Evolutionary conservation across 2,797 vertebrate species (phyloP).

Genomic region (Sebastes itinus): DNA sequence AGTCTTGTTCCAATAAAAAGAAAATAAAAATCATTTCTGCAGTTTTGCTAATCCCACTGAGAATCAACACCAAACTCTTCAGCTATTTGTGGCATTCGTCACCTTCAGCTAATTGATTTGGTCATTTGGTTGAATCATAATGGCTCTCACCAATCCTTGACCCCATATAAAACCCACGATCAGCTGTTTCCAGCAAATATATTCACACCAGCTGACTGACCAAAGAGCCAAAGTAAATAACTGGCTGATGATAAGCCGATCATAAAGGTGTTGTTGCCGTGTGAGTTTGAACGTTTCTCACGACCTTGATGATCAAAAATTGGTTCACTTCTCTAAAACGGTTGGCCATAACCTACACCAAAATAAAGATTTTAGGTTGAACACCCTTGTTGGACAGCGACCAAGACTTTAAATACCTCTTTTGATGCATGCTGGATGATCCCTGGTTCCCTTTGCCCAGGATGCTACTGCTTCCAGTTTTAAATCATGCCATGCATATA

Average conservation of each 20-base stretch:
- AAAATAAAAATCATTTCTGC: too few species aligned
- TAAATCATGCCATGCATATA: neutral
- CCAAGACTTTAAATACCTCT: neutral
- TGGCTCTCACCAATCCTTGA: neutral
- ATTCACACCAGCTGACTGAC: neutral
- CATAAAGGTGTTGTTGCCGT: neutral
- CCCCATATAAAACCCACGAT: neutral
- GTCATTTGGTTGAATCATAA: neutral
- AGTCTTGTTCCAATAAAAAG: neutral
- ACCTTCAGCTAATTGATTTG: neutral
- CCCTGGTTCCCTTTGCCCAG: neutral
- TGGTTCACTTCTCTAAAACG: neutral
- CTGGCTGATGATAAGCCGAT: neutral
- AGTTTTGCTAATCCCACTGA: neutral
- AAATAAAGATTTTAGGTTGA: neutral
- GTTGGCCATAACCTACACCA: neutral
- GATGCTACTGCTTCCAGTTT: constrained; percentile 3
- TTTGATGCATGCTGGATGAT: neutral
- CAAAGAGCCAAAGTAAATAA: neutral
- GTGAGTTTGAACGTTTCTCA: neutral
- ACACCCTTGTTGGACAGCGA: neutral
- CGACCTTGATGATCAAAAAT: neutral
- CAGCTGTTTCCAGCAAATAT: neutral
- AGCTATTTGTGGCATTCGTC: neutral
- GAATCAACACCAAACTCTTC: neutral